Evolutionary conservation across 2,888 invertebrate species (phyloP), one percentile per base, ranked within the genome.

Genomic region (Colletes collaris): DNA sequence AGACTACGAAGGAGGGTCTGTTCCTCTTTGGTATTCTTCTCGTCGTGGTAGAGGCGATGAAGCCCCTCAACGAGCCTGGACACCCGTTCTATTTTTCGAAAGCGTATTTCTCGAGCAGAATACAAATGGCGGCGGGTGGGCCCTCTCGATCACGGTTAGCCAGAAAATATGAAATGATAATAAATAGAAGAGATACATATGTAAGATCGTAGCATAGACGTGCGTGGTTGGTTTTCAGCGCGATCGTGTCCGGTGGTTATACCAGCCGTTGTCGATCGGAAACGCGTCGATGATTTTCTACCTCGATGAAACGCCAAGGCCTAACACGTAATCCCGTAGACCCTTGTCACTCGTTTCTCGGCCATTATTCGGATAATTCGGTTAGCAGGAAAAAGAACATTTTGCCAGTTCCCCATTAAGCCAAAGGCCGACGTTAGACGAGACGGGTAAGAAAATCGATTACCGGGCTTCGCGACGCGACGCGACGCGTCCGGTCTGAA

Each of bases 341-440:
- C 27, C 11, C 40, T 19, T n/a, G 37, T 53, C 16, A n/a, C 70
- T 35, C 63, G 79, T 66, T 55, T n/a, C 63, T 44, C n/a, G 37
- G 35, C 46, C 69, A 78, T 79, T 79, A 85, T 79, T 72, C 78
- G 66, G 71, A 87, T 91, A 90, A 92, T 90, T 91, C 89, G 90
- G 87, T 91, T 91, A 91, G 90, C 87, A 86, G 50, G 58, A 74
- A 85, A 87, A 88, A 86, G 87, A 86, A 88, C 87, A 86, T 88
- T 89, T 89, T 83, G 87, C 88, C 85, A 85, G 76, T 88, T 90
- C 90, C 91, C 90, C 91, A 89, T 90, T 90, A 89, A 88, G 82
- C 87, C 63, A 55, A 60, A 35, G 69, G 52, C 60, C 65, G 55
- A 72, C 77, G 53, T 79, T 69, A 55, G 55, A 59, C 55, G 55